Conservation (phyloP, 2,113 vertebrate species). For the Girardinichthys multiradiatus region DNA sequence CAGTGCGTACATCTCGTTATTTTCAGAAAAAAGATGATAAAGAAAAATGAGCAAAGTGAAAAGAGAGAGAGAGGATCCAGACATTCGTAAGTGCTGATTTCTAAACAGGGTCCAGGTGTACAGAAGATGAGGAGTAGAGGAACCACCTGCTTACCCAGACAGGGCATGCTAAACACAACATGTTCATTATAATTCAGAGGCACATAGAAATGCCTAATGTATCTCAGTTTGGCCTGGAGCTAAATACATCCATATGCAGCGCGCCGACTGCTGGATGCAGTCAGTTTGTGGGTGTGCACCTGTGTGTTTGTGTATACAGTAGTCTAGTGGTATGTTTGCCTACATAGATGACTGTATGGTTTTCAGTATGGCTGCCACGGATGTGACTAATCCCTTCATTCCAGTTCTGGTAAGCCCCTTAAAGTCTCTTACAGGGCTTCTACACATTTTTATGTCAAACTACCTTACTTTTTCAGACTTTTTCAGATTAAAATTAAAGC, state of each 20-base stretch:
- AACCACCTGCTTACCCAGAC: constrained; percentile 70
- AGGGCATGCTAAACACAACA: constrained; percentile 63
- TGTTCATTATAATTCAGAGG: constrained; percentile 66
- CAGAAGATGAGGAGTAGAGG: constrained; percentile 49
- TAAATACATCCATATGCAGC: constrained; percentile 51
- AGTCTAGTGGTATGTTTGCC: constrained; percentile 16
- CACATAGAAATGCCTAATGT: constrained; percentile 39
- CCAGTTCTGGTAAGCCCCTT: constrained; percentile 33
- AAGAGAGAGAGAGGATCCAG: constrained; percentile 9
- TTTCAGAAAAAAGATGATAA: background rate
- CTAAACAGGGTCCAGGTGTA: constrained; percentile 62
- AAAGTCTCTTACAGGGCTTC: constrained; percentile 7
- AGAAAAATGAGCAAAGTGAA: background rate
- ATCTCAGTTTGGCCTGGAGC: constrained; percentile 36
- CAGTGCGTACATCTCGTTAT: constrained; percentile 7
- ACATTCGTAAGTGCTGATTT: constrained; percentile 51
- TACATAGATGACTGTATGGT: constrained; percentile 35
- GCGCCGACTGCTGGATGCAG: constrained; percentile 26
- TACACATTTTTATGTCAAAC: too few relatives aligned
- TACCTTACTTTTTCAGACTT: too few relatives aligned
- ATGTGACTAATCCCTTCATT: constrained; percentile 53
- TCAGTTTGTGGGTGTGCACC: constrained; percentile 1
- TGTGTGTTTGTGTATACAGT: constrained; percentile 19
- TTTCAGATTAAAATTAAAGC: too few relatives aligned
- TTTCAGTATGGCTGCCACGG: constrained; percentile 28